Evolutionary conservation across 2,888 invertebrate species (phyloP).

Genomic region (Chalcis sispes): DNA sequence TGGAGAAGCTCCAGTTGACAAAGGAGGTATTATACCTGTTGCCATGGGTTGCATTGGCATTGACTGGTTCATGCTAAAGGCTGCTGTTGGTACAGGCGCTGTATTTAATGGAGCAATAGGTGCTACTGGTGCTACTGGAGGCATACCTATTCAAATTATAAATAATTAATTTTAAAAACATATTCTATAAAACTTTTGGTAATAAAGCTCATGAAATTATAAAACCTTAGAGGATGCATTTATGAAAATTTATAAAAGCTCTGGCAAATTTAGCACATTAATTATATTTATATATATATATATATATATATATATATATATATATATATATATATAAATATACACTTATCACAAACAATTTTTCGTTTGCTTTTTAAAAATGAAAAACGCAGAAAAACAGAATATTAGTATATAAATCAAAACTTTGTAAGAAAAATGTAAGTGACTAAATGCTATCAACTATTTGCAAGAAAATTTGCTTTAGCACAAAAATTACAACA

Average conservation of each 20-base stretch:
- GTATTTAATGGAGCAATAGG: slow-evolving; percentile 72
- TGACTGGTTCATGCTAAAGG: slow-evolving; percentile 70
- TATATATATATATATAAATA: neutral
- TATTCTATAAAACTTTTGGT: neutral
- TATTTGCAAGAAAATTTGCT: slow-evolving; percentile 42
- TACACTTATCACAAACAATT: slow-evolving; percentile 6
- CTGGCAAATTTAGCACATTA: slow-evolving; percentile 42
- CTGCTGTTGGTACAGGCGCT: slow-evolving; percentile 71
- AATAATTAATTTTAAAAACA: slow-evolving; percentile 12
- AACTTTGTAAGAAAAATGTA: slow-evolving; percentile 16
- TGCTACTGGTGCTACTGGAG: slow-evolving; percentile 69
- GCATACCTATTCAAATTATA: slow-evolving; percentile 62
- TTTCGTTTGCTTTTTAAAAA: slow-evolving; percentile 18
- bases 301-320: neutral
- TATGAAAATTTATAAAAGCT: slow-evolving; percentile 37
- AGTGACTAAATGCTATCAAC: slow-evolving; percentile 41
- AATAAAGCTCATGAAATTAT: slow-evolving; percentile 45
- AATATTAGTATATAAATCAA: slow-evolving; percentile 41
- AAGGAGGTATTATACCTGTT: slow-evolving; percentile 56
- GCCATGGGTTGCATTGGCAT: slow-evolving; percentile 68
- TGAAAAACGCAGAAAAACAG: slow-evolving; percentile 12
- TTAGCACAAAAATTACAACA: slow-evolving; percentile 24
- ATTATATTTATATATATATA: slow-evolving; percentile 2
- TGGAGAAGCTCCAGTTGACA: slow-evolving; percentile 7
- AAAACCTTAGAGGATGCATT: slow-evolving; percentile 31